A percentile compares a stretch with the other conserved stretches of the same genome.
phyloP scores from a whole-genome alignment of 2,113 vertebrate genomes.

The Melanerpes aurifrons region DNA sequence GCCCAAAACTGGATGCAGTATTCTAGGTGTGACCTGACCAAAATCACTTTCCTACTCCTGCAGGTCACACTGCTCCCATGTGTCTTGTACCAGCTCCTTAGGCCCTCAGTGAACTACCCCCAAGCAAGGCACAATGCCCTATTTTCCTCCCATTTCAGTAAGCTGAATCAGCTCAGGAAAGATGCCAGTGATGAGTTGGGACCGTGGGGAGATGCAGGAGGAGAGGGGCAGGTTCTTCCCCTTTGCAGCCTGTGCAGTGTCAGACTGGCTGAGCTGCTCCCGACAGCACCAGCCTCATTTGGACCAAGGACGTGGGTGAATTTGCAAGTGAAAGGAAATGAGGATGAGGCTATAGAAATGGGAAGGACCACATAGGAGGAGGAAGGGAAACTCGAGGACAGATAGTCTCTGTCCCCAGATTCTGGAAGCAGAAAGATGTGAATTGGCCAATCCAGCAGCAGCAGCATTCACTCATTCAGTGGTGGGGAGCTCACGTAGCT shows the following conservation, averaged over 20 bases:
- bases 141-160: background rate
- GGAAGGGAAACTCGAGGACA: background rate
- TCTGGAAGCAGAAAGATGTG: slow-evolving; percentile 30
- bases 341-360: slow-evolving; percentile 24
- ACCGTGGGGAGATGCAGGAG: background rate
- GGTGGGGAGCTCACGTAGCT: slow-evolving; percentile 33
- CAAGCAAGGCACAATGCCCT: background rate
- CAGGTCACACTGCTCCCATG: too few species aligned
- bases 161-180: background rate
- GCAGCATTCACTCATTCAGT: slow-evolving; percentile 41
- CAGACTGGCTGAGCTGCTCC: background rate
- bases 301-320: background rate
- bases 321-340: slow-evolving; percentile 47
- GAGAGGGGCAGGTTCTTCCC: background rate
- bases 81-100: background rate
- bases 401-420: slow-evolving; percentile 23
- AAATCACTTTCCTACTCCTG: too few species aligned
- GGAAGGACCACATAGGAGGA: background rate
- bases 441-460: background rate
- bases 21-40: too few species aligned
- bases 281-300: background rate
- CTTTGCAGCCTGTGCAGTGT: background rate
- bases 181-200: background rate
- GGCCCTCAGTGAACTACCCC: background rate
- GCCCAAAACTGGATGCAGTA: too few species aligned